These are phyloP conservation scores for Lamellibrachia columna DNA, from an alignment of 2,888 invertebrate species.

Conservation along the genomic window DNA sequence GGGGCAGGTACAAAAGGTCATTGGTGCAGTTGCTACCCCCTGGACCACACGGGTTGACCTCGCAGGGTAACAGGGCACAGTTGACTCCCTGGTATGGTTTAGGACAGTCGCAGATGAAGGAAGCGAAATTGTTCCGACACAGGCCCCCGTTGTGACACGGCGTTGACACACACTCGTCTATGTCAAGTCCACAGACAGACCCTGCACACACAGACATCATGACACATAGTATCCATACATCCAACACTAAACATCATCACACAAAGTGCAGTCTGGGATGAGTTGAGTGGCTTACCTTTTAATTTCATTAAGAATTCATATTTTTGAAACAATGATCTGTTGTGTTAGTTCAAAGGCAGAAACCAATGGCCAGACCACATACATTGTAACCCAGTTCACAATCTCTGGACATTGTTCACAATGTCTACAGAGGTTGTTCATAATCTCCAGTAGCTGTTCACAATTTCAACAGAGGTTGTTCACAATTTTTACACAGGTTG, in stretches of 20 bases:
- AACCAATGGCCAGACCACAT: too few species aligned
- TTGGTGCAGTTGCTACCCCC: constrained; percentile 31
- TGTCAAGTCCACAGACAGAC: constrained; percentile 31
- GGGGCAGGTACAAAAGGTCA: constrained; percentile 30
- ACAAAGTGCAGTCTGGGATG: too few species aligned
- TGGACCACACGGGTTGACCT: constrained; percentile 32
- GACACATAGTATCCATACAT: not conserved
- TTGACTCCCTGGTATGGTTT: constrained; percentile 29
- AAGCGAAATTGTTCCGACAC: constrained; percentile 27
- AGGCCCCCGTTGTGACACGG: constrained; percentile 34
- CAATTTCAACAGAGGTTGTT: not conserved
- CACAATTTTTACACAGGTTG: too few species aligned
- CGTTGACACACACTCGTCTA: constrained; percentile 33
- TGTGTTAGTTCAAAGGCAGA: too few species aligned
- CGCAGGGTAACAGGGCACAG: constrained; percentile 34
- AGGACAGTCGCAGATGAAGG: constrained; percentile 35
- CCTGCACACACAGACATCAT: constrained; percentile 27
- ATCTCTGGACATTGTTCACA: too few species aligned
- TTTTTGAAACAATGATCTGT: too few species aligned
- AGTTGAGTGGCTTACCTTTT: too few species aligned
- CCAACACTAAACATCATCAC: too few species aligned
- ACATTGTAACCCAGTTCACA: too few species aligned
- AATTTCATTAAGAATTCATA: too few species aligned
- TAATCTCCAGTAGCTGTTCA: not conserved
- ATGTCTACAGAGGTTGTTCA: too few species aligned